Evolutionary conservation across 1,140 invertebrate genomes (phyloP).

Genomic region (Muscidifurax raptorellus): DNA sequence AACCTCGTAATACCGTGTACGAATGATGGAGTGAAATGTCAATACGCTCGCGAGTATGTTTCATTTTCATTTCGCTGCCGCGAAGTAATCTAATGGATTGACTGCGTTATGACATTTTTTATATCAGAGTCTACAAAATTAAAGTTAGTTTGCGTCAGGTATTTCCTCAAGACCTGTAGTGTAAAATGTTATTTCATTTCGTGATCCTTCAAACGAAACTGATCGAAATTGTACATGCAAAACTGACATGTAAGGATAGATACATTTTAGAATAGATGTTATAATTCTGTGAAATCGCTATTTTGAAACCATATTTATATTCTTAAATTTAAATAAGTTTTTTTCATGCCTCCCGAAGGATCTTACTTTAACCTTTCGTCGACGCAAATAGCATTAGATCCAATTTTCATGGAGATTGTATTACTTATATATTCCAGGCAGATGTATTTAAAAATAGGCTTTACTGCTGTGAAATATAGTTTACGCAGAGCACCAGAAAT

Average conservation of each 20-base stretch:
- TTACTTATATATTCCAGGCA: not conserved
- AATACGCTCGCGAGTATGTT: not conserved
- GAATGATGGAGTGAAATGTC: not conserved
- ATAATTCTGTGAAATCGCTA: too few species aligned
- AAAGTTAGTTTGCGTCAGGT: too few species aligned
- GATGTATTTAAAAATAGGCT: not conserved
- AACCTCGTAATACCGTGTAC: not conserved
- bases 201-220: too few species aligned
- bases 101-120: not conserved
- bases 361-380: not conserved
- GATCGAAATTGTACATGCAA: too few species aligned
- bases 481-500: not conserved
- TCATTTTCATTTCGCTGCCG: not conserved
- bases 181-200: too few species aligned
- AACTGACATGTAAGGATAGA: too few species aligned
- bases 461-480: not conserved
- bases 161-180: too few species aligned
- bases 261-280: too few species aligned
- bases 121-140: too few species aligned
- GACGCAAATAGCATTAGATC: not conserved
- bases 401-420: not conserved
- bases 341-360: not conserved
- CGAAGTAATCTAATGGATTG: constrained; percentile 4
- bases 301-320: not conserved
- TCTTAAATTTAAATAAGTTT: not conserved